Percentiles rank a stretch among this genome's conserved stretches.
phyloP scores from a whole-genome alignment of 2,113 vertebrate genomes.

The Pluvianellus socialis region DNA sequence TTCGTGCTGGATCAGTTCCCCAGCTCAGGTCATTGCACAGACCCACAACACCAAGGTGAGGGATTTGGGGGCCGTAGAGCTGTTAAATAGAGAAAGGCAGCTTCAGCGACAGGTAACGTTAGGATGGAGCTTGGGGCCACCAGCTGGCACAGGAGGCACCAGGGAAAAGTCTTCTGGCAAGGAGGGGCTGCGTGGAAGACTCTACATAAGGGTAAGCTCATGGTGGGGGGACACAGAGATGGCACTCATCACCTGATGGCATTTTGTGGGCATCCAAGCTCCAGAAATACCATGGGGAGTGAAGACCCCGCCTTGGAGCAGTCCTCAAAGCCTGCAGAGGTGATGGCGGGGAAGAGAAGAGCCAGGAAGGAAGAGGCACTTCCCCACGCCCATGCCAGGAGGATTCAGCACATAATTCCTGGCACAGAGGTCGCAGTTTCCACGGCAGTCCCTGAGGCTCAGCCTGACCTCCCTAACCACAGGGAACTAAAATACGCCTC shows the following conservation, averaged over 20 bases:
- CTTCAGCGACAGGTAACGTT: background rate
- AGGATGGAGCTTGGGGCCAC: background rate
- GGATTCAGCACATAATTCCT: background rate
- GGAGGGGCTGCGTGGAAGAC: background rate
- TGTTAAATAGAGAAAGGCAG: background rate
- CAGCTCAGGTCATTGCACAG: background rate
- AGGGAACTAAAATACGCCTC: background rate
- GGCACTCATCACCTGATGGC: fast-evolving
- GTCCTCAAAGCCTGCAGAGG: background rate
- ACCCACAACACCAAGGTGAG: background rate
- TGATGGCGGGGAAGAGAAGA: background rate
- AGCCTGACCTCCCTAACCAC: background rate
- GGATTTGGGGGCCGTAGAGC: background rate
- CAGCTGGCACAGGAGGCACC: background rate
- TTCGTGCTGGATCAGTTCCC: background rate
- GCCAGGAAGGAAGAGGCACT: background rate
- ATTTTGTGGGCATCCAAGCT: background rate
- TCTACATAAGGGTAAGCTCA: background rate
- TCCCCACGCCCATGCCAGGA: fast-evolving
- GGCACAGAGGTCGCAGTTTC: background rate
- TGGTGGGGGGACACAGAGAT: background rate
- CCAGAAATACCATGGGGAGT: background rate
- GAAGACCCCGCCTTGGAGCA: background rate
- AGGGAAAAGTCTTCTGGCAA: background rate
- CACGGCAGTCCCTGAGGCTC: background rate